Evolutionary conservation across 2,888 invertebrate genomes (phyloP), one percentile per base, ranked within the genome.

Genomic region (Scaptomyza parva): DNA sequence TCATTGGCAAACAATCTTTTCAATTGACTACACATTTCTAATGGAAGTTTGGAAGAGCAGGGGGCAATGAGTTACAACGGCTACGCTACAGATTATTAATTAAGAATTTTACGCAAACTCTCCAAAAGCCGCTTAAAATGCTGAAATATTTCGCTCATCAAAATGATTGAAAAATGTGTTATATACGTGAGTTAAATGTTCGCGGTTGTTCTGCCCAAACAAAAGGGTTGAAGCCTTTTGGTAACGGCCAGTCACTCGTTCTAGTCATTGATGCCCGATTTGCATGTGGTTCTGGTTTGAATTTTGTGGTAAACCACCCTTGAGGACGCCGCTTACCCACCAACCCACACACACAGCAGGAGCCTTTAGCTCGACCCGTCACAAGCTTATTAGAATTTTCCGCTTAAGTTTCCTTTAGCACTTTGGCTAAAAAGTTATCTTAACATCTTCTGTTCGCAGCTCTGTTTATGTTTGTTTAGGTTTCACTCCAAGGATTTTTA

Each of bases 11-110:
- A 83, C 72, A 82, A 87, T 73, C 83, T 83, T 88, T 85, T 85
- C 85, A 88, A 86, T 86, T 83, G 88, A 83, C 86, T 83, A 66
- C 69, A 86, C 88, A 82, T 72, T 53, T 57, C 24, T 6, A 7
- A 24, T 40, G 20, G 11, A 26, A 58, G 35, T 20, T 17, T 40
- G 35, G 2, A 12, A 12, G 41, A 14, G 26, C 22, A 24, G 2
- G 5, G 26, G 48, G 3, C 8, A 1, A 14, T 7, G 26, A 7
- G 17, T 4, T 35, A 79, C 61, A 48, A 62, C 73, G 61, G 82
- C 75, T 82, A 76, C 74, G 90, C 86, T 77, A 77, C 89, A 89
- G 88, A 90, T 90, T 89, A 89, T 89, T 89, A 89, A 89, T 90
- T 89, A 90, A 84, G 88, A 90, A 88, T 88, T 82, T 89, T 87